Percentiles rank a stretch among this genome's conserved stretches.
phyloP scores from a whole-genome alignment of 2,888 invertebrate species.

The Peribatodes rhomboidaria region DNA sequence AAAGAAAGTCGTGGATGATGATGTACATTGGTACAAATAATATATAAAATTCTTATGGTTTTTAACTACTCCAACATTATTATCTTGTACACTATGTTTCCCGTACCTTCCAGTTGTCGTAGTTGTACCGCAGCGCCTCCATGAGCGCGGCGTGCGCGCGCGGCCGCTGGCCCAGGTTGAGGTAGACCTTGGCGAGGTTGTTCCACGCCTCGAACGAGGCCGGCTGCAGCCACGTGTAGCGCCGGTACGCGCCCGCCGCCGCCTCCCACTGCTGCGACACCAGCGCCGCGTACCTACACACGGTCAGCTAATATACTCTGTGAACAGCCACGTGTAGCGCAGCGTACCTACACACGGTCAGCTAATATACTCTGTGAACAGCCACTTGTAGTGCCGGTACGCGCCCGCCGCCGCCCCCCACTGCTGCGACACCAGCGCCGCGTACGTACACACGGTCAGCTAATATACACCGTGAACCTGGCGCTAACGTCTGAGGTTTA shows the following conservation, averaged over 20 bases:
- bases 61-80: too few relatives aligned
- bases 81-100: too few relatives aligned
- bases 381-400: conserved; percentile 93
- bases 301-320: too few relatives aligned
- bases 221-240: conserved; percentile 95
- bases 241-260: conserved; percentile 94
- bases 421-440: conserved; percentile 91
- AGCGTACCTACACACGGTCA: too few relatives aligned
- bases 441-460: conserved; percentile 89
- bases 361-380: too few relatives aligned
- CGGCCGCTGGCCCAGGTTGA: conserved; percentile 94
- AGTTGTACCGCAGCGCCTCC: conserved; percentile 97
- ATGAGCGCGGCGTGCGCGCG: conserved; percentile 94
- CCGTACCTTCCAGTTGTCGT: conserved; percentile 95
- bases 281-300: conserved; percentile 90
- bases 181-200: conserved; percentile 97
- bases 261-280: conserved; percentile 92
- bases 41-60: too few relatives aligned
- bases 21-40: too few relatives aligned
- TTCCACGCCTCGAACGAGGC: conserved; percentile 99
- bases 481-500: too few relatives aligned
- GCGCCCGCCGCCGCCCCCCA: conserved; percentile 94
- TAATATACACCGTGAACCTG: too few relatives aligned
- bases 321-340: conserved; percentile 93
- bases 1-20: too few relatives aligned